Evolutionary conservation across 2,888 invertebrate species (phyloP).

Genomic region (Abrostola triplasia): DNA sequence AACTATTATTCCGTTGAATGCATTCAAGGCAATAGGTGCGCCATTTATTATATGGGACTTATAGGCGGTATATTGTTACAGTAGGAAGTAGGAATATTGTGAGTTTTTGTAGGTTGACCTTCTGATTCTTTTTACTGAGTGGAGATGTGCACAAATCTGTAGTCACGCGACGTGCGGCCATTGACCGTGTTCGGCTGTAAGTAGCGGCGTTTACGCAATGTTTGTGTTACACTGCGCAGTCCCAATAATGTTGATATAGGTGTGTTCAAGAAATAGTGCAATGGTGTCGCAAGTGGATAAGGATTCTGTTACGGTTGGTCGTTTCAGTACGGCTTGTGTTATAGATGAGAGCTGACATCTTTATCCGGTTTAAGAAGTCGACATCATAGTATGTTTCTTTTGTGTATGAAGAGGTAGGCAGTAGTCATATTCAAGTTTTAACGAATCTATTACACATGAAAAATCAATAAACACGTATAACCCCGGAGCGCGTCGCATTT

Average conservation of each 20-base stretch:
- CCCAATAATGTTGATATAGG: conserved; percentile 5
- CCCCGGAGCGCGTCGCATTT: too few species aligned
- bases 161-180: conserved; percentile 35
- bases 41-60: too few species aligned
- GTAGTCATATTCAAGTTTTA: not conserved
- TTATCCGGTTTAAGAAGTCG: too few species aligned
- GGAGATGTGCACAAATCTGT: conserved; percentile 15
- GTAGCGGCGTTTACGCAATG: conserved; percentile 20
- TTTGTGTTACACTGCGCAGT: conserved; percentile 24
- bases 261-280: conserved; percentile 2
- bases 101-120: conserved; percentile 6
- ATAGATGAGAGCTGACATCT: conserved; percentile 1
- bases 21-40: too few species aligned
- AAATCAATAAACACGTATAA: too few species aligned
- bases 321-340: not conserved
- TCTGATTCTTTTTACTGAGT: conserved; percentile 8
- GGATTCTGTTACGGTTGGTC: not conserved
- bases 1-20: too few species aligned
- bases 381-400: too few species aligned
- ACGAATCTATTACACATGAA: too few species aligned
- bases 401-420: not conserved
- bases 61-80: too few species aligned
- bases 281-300: conserved; percentile 1
- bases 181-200: conserved; percentile 35
- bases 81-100: too few species aligned